Base-by-base conservation (phyloP, 2,888 invertebrate species). In the Andrena fulva region DNA sequence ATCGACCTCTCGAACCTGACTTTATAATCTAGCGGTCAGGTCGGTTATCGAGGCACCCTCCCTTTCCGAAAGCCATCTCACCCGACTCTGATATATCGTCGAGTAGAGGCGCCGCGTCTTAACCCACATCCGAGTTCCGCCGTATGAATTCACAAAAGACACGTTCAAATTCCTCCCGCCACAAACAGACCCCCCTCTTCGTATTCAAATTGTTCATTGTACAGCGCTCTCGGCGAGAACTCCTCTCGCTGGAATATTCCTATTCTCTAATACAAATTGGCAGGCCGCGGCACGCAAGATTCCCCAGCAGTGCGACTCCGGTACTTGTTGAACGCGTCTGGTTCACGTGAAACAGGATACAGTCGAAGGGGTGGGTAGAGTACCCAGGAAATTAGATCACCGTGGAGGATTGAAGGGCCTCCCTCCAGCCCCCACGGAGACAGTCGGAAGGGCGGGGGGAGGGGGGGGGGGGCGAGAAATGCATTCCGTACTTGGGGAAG, bases 301-400 rank as follows among this genome's bases (percentile, higher is more conserved):
- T 27, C 59, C 16, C n/a, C 66, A 54, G 20, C 68, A 10, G 2
- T 31, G n/a, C 62, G 33, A 59, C 76, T 48, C 16, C 8, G 63
- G 60, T 79, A 85, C 74, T 77, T 74, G 80, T 80, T 85, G 87
- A 87, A 50, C 80, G 74, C 42, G 79, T 76, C 82, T 68, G 24
- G 75, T 82, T 84, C 70, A 50, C 73, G 75, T 64, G 82, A 82
- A 82, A 77, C 74, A 75, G 73, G 66, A 77, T 74, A 72, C 68
- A 69, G 68, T 74, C 59, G 68, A 66, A 67, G 59, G 72, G 29
- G 60, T 77, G 35, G 80, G 64, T 64, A 59, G 71, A 84, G 64
- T 75, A 77, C 12, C 42, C 66, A 81, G 88, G 85, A 88, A 87
- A 83, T 87, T 88, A 86, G 76, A 87, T 88, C 80, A 80, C 68